Percentiles rank a stretch among this genome's conserved stretches.
phyloP scores from a whole-genome alignment of 2,888 invertebrate species.

The Acanthoscelides obtectus region DNA sequence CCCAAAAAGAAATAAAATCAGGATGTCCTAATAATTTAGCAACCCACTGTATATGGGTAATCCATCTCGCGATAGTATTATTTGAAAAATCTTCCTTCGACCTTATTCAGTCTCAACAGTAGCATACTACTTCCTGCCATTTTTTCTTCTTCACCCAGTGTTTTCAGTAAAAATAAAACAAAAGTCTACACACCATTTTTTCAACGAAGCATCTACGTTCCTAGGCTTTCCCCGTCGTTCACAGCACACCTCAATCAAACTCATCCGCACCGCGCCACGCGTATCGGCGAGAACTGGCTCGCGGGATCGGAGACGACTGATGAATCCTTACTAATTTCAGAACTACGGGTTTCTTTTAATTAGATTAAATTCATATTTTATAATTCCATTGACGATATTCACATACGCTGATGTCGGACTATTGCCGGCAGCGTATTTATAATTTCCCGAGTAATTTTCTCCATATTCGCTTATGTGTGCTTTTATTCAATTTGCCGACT shows the following conservation, averaged over 20 bases:
- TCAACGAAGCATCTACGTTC: neutral
- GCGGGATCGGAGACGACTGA: conserved; percentile 7
- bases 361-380: conserved; percentile 30
- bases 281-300: neutral
- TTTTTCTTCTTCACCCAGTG: too few relatives aligned
- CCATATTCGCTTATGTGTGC: neutral
- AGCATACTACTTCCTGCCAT: too few relatives aligned
- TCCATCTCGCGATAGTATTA: too few relatives aligned
- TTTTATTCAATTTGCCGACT: neutral
- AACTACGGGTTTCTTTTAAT: conserved; percentile 30
- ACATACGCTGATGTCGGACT: neutral
- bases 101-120: too few relatives aligned
- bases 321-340: conserved; percentile 22
- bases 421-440: neutral
- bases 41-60: too few relatives aligned
- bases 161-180: too few relatives aligned
- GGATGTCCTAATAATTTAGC: too few relatives aligned
- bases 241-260: neutral
- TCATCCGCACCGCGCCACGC: neutral
- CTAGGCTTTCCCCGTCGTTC: neutral
- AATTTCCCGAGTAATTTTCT: too few relatives aligned
- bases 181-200: neutral
- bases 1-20: too few relatives aligned
- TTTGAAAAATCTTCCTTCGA: too few relatives aligned
- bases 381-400: conserved; percentile 21